Evolutionary conservation across 2,888 invertebrate species (phyloP).

Genomic region (Nymphalis polychloros): DNA sequence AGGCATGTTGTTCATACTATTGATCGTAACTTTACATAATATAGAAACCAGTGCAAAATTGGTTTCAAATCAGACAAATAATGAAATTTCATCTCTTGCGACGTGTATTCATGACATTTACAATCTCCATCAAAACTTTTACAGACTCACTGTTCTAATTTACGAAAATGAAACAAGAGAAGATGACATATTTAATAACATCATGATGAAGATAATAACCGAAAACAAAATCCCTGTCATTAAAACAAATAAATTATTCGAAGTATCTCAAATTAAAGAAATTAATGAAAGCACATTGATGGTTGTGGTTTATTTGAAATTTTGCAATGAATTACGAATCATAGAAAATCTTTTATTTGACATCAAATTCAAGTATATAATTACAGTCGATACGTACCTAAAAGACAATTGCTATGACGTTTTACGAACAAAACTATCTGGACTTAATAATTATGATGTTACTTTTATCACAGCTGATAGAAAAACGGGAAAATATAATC

Average conservation of each 20-base stretch:
- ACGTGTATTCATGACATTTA: neutral
- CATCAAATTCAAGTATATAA: constrained; percentile 23
- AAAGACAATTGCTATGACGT: constrained; percentile 18
- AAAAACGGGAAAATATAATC: constrained; percentile 30
- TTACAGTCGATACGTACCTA: constrained; percentile 22
- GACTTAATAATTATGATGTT: constrained; percentile 47
- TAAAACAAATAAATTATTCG: constrained; percentile 22
- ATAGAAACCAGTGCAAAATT: neutral
- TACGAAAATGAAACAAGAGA: neutral
- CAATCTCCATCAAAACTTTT: constrained; percentile 1
- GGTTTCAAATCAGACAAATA: neutral
- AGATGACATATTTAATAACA: neutral
- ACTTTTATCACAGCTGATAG: constrained; percentile 48
- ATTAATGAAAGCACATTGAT: constrained; percentile 21
- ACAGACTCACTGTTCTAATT: constrained; percentile 20
- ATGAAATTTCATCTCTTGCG: neutral
- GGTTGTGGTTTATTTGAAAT: constrained; percentile 21
- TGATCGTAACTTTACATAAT: neutral
- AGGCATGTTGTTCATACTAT: neutral
- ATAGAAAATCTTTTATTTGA: constrained; percentile 11
- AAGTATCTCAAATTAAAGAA: constrained; percentile 28
- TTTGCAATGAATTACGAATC: constrained; percentile 19
- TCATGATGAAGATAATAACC: neutral
- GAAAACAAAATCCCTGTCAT: constrained; percentile 31
- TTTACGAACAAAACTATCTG: constrained; percentile 41